Conservation (phyloP, 2,113 vertebrate species). For the Hippocampus comes region DNA sequence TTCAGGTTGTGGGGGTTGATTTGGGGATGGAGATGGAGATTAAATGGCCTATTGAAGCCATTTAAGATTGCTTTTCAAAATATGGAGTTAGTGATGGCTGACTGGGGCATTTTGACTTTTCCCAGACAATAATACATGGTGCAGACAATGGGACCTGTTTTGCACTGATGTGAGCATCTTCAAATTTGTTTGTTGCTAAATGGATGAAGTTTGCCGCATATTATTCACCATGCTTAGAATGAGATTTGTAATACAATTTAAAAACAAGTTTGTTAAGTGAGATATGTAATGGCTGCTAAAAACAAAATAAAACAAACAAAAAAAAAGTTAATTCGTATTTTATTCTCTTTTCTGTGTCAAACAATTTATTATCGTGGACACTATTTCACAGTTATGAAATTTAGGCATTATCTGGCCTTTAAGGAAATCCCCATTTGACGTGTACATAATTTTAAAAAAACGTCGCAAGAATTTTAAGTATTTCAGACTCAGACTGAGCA, state of each 20-base stretch:
- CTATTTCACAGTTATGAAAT: conserved; percentile 34
- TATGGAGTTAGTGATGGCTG: conserved; percentile 34
- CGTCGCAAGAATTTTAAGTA: not conserved
- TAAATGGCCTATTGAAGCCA: not conserved
- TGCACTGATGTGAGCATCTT: conserved; percentile 6
- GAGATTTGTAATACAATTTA: conserved; percentile 1
- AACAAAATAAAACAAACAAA: not conserved
- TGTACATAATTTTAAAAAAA: not conserved
- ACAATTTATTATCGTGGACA: conserved; percentile 5
- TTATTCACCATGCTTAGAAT: conserved; percentile 9
- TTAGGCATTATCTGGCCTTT: conserved; percentile 25
- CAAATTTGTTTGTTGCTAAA: conserved; percentile 3
- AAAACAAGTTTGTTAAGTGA: not conserved
- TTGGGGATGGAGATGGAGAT: conserved; percentile 47
- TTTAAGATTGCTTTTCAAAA: not conserved
- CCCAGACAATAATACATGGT: conserved; percentile 20
- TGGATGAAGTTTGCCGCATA: conserved; percentile 14
- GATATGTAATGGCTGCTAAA: not conserved
- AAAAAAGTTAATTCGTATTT: not conserved
- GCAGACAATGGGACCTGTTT: conserved; percentile 26
- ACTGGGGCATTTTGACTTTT: conserved; percentile 40
- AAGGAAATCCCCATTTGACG: conserved; percentile 12
- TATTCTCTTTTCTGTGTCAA: not conserved
- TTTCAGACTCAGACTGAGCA: not conserved
- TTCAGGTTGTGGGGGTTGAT: conserved; percentile 14